A percentile compares a stretch with the other conserved stretches of the same genome.
Evolutionary conservation across 2,113 vertebrate genomes (phyloP).

Genomic region (Amphiprion percula): DNA sequence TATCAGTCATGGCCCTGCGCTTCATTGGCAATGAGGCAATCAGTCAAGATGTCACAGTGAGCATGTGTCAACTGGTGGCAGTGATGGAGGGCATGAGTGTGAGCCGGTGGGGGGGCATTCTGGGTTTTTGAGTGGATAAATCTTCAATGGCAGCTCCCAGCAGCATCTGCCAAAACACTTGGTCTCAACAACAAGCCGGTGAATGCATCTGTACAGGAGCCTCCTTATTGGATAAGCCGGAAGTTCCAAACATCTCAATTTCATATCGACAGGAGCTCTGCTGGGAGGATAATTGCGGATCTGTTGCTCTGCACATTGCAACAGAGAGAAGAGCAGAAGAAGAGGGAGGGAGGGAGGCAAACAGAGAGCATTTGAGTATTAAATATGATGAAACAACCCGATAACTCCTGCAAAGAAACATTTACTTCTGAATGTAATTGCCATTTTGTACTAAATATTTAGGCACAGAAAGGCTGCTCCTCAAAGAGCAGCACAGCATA

Average conservation of each 20-base stretch:
- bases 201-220: slow-evolving; percentile 24
- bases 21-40: slow-evolving; percentile 66
- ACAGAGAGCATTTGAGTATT: slow-evolving; percentile 28
- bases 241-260: slow-evolving; percentile 52
- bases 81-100: slow-evolving; percentile 62
- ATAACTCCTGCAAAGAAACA: slow-evolving; percentile 57
- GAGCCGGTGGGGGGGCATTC: slow-evolving; percentile 25
- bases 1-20: slow-evolving; percentile 64
- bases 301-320: slow-evolving; percentile 38
- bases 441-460: slow-evolving; percentile 57
- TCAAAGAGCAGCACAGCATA: slow-evolving; percentile 34
- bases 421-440: slow-evolving; percentile 59
- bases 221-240: slow-evolving; percentile 40
- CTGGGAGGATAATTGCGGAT: slow-evolving; percentile 66
- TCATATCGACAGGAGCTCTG: slow-evolving; percentile 52
- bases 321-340: neutral
- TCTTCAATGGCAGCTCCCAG: slow-evolving; percentile 58
- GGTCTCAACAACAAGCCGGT: slow-evolving; percentile 33
- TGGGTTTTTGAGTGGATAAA: slow-evolving; percentile 48
- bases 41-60: slow-evolving; percentile 72
- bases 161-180: slow-evolving; percentile 60
- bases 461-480: slow-evolving; percentile 15
- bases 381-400: slow-evolving; percentile 59
- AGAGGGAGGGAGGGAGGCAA: neutral
- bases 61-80: slow-evolving; percentile 67